Percentiles rank a stretch among this genome's conserved stretches.
These are phyloP conservation scores for Drosophila neocordata DNA, from an alignment of 1,140 invertebrate species.

Conservation along the genomic window DNA sequence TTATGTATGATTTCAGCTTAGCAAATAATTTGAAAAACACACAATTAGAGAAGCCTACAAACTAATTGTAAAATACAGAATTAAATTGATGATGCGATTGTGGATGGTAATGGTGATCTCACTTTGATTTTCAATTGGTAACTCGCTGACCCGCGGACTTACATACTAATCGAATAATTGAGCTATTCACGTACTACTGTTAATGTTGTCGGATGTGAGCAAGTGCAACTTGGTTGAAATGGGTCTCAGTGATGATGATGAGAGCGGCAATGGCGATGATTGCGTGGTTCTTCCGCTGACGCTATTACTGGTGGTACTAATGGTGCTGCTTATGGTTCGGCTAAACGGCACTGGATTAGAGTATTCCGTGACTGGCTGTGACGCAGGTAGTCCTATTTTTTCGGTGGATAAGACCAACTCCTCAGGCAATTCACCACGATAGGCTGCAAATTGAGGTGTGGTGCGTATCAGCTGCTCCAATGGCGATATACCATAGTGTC, in stretches of 20 bases:
- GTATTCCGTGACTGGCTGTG: constrained; percentile 43
- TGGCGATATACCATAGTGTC: constrained; percentile 84
- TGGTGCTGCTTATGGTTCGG: constrained; percentile 23
- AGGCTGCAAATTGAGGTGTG: constrained; percentile 88
- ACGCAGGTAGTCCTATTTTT: constrained; percentile 14
- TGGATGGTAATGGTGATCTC: constrained; percentile 40
- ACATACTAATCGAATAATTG: constrained; percentile 61
- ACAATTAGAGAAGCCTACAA: constrained; percentile 44
- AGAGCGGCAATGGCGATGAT: constrained; percentile 43
- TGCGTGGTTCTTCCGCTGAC: not conserved
- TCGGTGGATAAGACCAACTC: constrained; percentile 58
- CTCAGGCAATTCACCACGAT: constrained; percentile 87
- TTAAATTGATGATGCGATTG: constrained; percentile 49
- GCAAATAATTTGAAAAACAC: constrained; percentile 53
- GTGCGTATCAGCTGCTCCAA: constrained; percentile 85
- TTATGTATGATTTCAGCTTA: constrained; percentile 54
- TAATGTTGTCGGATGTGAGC: constrained; percentile 49
- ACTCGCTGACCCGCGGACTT: constrained; percentile 47
- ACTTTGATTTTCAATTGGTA: constrained; percentile 44
- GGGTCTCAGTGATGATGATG: constrained; percentile 67
- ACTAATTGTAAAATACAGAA: constrained; percentile 53
- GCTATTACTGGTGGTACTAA: constrained; percentile 27
- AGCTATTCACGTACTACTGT: constrained; percentile 58
- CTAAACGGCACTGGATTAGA: constrained; percentile 41
- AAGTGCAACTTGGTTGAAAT: constrained; percentile 77